Evolutionary conservation across 2,797 vertebrate species (phyloP), one percentile per base, ranked within the genome.

Genomic region (Podargus strigoides): DNA sequence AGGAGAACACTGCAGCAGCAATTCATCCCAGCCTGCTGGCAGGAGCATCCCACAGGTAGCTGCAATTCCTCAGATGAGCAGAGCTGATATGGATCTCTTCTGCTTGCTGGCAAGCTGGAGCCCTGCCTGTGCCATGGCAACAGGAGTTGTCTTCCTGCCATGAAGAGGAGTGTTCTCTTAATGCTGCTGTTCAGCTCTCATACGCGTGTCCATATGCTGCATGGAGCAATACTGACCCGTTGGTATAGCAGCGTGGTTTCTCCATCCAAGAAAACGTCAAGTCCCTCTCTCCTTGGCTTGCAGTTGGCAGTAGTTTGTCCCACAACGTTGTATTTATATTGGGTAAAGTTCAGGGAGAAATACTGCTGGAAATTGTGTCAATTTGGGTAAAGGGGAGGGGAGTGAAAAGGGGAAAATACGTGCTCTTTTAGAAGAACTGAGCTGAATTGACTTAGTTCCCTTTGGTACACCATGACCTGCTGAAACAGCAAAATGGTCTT

Each of bases 291-390:
- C 68, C 60, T 62, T 84, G 89, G 60, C 93, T 94, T 75, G 76
- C 62, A 84, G 79, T 91, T 94, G 91, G 85, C 94, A 94, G 87
- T 14, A 68, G 76, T 91, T 85, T 88, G 75, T 93, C 73, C 85
- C 94, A 64, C 83, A 90, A 2, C 0, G 0, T 39, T 50, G 39
- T 95, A 30, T 96, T 95, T 96, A 44, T 90, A 5, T 39, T 93
- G 91, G 79, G 69, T 86, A 27, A 81, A 85, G 91, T 94, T 96
- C 93, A 94, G 91, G 87, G 62, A 94, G 87, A 81, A 95, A 68
- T 50, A 21, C 37, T 89, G 82, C 89, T 96, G 76, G 82, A 88
- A 93, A 58, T 20, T 7, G 46, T 89, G 82, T 84, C 6, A 3
- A 39, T 92, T 44, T 74, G 76, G 91, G 46, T 80, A 44, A 87